These are phyloP conservation scores for Napeogenes inachia DNA, from an alignment of 2,888 invertebrate species.

Conservation along the genomic window DNA sequence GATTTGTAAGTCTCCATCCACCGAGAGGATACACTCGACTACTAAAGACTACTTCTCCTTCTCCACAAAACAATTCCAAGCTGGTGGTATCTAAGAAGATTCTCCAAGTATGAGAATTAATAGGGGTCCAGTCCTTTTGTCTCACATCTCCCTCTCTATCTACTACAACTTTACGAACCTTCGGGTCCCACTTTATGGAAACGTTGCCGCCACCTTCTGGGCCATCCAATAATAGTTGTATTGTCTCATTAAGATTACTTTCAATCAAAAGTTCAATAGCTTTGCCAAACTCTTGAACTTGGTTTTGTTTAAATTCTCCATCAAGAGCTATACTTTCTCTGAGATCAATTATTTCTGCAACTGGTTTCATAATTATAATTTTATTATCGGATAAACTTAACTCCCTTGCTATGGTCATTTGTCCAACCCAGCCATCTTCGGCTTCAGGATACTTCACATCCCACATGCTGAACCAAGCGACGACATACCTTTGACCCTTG, in stretches of 20 bases:
- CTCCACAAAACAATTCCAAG: constrained; percentile 66
- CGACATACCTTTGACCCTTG: constrained; percentile 55
- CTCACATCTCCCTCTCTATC: constrained; percentile 57
- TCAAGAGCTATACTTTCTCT: constrained; percentile 41
- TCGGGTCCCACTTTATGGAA: constrained; percentile 50
- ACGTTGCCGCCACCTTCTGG: constrained; percentile 49
- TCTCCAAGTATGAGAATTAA: constrained; percentile 47
- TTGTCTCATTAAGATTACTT: constrained; percentile 43
- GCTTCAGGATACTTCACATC: constrained; percentile 55
- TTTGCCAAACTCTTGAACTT: constrained; percentile 43
- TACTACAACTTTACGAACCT: constrained; percentile 49
- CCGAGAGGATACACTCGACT: constrained; percentile 60
- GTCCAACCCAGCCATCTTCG: constrained; percentile 67
- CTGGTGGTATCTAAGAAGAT: constrained; percentile 66
- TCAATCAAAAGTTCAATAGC: constrained; percentile 55
- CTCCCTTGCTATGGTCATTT: constrained; percentile 62
- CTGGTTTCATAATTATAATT: constrained; percentile 57
- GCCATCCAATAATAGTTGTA: constrained; percentile 53
- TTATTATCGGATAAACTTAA: constrained; percentile 44
- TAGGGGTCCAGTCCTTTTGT: constrained; percentile 61
- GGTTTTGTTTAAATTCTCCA: constrained; percentile 39
- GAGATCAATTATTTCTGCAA: constrained; percentile 46
- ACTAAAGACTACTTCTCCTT: constrained; percentile 69
- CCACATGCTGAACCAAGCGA: constrained; percentile 72
- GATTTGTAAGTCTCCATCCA: constrained; percentile 56